Base-by-base conservation (phyloP, 2,797 vertebrate species). In the Chaunax sp. region DNA sequence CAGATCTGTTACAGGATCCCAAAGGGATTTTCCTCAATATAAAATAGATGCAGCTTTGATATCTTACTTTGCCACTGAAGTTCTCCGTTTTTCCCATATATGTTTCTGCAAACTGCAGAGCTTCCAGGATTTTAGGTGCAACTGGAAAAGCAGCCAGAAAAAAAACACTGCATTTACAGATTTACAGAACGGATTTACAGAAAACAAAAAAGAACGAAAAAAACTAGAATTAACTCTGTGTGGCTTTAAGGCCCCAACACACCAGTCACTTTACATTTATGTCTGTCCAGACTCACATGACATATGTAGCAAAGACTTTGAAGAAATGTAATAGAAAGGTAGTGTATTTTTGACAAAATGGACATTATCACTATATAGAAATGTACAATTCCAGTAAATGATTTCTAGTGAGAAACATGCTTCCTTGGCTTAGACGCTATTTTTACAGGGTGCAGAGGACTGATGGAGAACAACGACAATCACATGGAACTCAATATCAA, bases 81-180 rank as follows among this genome's bases (percentile, higher is more conserved):
- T 68, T 88, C 16, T 90, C 89, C 0, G 95, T 94, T 75, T 88
- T 91, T 59, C 92, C 88, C 96, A 99, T 94, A 47, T 95, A 98
- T 0, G 90, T 93, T 80, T 99, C 97, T 52, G 97, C 96, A 79
- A 94, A 94, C 87, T 95, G 92, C 20, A 99, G 84, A 68, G 96
- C 96, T 75, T 90, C 77, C 51, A 97, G 91, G 64, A 98, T 87
- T 83, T 94, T 96, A 41, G 92, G 94, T 41, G 89, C 87, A 75
- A 70, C 93, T 94, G 71, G 30, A 71, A 75, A 52, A 59, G 63
- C 5, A 66, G 11, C 8, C 6, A 50, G 8, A 74, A 6, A 8
- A 67, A 7, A 67, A 55, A 78, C 2, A 23, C 2, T 16, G 6
- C 7, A 11, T 28, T 56, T 13, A 51, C 5, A 10, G 1, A 22